Evolutionary conservation across 2,888 invertebrate genomes (phyloP).

Genomic region (Drosophila peninsularis): DNA sequence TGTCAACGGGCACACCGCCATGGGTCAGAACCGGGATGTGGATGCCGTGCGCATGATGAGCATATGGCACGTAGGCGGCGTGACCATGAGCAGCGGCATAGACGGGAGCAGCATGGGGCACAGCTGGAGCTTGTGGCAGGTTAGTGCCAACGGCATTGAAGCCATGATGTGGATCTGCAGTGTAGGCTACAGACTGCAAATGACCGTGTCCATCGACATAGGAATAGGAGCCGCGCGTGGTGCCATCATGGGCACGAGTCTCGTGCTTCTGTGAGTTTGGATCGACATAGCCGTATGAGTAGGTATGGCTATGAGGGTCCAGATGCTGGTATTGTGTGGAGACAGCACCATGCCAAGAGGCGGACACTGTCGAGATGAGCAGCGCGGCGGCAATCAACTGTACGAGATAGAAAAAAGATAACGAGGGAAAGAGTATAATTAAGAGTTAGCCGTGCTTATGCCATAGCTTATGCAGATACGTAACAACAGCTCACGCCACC

Average conservation of each 20-base stretch:
- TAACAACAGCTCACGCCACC: conserved; percentile 38
- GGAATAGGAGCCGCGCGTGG: conserved; percentile 88
- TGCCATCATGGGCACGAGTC: conserved; percentile 87
- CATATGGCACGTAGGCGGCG: conserved; percentile 79
- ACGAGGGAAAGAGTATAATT: neutral
- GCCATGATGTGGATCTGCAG: conserved; percentile 88
- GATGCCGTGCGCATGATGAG: conserved; percentile 66
- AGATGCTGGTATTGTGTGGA: conserved; percentile 87
- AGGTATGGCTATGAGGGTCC: conserved; percentile 87
- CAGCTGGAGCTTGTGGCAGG: conserved; percentile 87
- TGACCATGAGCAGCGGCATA: conserved; percentile 81
- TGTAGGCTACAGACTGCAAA: conserved; percentile 88
- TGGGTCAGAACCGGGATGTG: conserved; percentile 80
- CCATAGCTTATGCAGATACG: conserved; percentile 31
- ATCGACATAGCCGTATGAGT: conserved; percentile 88
- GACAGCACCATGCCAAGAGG: conserved; percentile 83
- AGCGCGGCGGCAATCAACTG: conserved; percentile 83
- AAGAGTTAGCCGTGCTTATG: conserved; percentile 8
- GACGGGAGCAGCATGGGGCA: conserved; percentile 67
- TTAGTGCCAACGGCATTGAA: conserved; percentile 89
- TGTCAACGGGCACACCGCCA: conserved; percentile 84
- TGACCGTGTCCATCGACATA: conserved; percentile 89
- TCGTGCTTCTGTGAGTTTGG: conserved; percentile 88
- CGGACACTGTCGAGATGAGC: conserved; percentile 83
- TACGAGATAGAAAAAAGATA: neutral